Base-by-base conservation (phyloP, 2,797 vertebrate species). In the Tamandua tetradactyla region DNA sequence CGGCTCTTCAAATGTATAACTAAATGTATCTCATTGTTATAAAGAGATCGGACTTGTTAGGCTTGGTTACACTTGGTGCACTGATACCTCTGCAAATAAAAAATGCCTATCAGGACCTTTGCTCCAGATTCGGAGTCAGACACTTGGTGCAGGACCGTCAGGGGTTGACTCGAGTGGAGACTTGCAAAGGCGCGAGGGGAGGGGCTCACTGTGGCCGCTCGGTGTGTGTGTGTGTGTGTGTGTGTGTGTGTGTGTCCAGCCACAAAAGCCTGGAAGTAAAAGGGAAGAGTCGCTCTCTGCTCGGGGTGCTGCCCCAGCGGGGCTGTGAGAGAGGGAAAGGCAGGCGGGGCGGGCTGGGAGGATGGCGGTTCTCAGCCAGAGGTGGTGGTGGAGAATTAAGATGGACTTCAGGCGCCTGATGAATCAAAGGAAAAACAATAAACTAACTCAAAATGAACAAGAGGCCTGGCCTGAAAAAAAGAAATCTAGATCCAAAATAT, bases 1-100 rank as follows among this genome's bases (percentile, higher is more conserved):
- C 7, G 17, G 69, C 30, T 82, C 35, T 11, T 71, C 37, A 86
- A 68, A 64, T 18, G 23, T 66, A 40, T 32, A 74, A 69, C 13
- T n/a, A 76, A 62, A 57, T 17, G 17, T n/a, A 66, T 62, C 91
- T 94, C 37, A 32, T 49, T 85, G 93, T 57, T 81, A 57, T 93
- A 55, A 55, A 55, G 18, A 55, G 52, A 55, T 55, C 17, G 4
- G 49, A 18, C 52, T 55, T 55, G 18, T 55, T 55, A 55, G 49
- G 4, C 59, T 95, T 90, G 71, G 61, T 90, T 81, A 76, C 66
- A 78, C 25, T 40, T 68, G 76, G 25, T 14, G 40, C 61, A 78
- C 57, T 55, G 55, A 85, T 30, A 59, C 42, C n/a, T 75, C 79
- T 89, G 69, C 42, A 55, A 91, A 59, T 27, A 68, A 68, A 22